Base-by-base conservation (phyloP, 2,888 invertebrate species). In the Acanthoscelides obtectus region DNA sequence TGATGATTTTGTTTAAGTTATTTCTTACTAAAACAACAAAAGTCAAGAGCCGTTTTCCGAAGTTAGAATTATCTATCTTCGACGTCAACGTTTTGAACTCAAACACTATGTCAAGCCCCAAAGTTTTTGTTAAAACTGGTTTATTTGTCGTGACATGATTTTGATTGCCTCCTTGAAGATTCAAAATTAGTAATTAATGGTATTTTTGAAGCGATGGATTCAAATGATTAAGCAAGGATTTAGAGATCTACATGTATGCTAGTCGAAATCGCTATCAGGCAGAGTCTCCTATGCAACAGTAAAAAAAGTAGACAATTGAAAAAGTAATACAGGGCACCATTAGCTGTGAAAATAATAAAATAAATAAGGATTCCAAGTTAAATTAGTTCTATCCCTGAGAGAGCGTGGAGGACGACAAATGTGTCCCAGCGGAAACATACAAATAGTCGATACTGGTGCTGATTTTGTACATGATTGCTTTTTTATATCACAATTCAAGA, bases 401-500 rank as follows among this genome's bases (percentile, higher is more conserved):
- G 84, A 82, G 80, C 81, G 80, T 79, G 81, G 80, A 83, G 81
- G 73, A 75, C 82, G 81, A 85, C 84, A 84, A 86, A 86, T 86
- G 86, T 81, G 83, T 86, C 86, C 86, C 85, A 81, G 81, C 79
- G 86, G 86, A 83, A 84, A 86, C 85, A 85, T 86, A 83, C 83
- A 82, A 85, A 85, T 83, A 84, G 84, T 85, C 85, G 84, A 76
- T 76, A 85, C 83, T 79, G 80, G 82, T 83, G 81, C 84, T 85
- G 85, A 86, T 85, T 85, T 85, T 85, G 85, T 84, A 85, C 85
- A 85, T 84, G 86, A 86, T 86, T 85, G 85, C 86, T 83, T 86
- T 85, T 86, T 85, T 86, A 85, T 86, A 85, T 85, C 83, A 80
- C 83, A 81, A 83, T 83, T 82, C 85, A 84, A 82, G 84, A 84